Conservation (phyloP, 2,113 vertebrate species). For the Chrysemys picta region DNA sequence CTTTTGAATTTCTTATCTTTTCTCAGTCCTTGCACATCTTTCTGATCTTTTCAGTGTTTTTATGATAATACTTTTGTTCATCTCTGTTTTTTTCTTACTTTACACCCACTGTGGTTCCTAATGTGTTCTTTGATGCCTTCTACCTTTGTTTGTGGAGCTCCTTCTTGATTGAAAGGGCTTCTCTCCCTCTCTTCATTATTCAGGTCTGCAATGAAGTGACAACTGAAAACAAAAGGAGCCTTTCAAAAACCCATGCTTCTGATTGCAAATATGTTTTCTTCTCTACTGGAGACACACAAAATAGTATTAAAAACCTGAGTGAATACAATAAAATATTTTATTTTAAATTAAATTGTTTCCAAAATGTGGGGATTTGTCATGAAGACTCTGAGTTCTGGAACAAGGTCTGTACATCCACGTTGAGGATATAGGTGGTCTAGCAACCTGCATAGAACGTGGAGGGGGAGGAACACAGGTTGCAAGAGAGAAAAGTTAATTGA, state of each 20-base stretch:
- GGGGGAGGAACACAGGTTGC: background rate
- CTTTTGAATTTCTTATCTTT: background rate
- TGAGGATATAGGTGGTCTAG: background rate
- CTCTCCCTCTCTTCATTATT: background rate
- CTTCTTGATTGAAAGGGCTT: background rate
- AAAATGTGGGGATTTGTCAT: background rate
- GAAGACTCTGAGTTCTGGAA: background rate
- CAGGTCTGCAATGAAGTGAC: background rate
- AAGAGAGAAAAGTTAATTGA: background rate
- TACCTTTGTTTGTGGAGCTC: background rate
- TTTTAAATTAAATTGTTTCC: background rate
- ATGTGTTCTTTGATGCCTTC: background rate
- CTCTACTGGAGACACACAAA: background rate
- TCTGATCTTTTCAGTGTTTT: background rate
- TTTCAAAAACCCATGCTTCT: background rate
- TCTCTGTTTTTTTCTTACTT: background rate
- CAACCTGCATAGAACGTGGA: background rate
- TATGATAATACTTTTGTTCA: background rate
- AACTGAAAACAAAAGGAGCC: background rate
- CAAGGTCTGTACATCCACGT: background rate
- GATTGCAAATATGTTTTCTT: background rate
- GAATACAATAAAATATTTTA: background rate
- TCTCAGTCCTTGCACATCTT: background rate
- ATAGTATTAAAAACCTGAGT: background rate
- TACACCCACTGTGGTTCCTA: background rate